Evolutionary conservation across 2,888 invertebrate genomes (phyloP).

Genomic region (Orgyia antiqua): DNA sequence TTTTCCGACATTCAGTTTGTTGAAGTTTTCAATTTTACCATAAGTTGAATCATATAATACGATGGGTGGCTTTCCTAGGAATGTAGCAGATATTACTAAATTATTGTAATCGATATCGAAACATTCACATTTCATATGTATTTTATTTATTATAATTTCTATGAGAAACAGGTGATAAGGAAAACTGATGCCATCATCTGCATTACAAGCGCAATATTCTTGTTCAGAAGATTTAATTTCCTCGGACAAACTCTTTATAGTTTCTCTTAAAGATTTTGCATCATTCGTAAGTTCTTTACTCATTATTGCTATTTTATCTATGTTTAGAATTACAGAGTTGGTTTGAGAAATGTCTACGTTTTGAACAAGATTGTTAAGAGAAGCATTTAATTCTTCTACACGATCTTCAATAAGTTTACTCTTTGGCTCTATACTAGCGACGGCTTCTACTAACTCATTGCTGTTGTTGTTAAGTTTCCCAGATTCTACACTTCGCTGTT

Average conservation of each 20-base stretch:
- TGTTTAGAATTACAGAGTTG: constrained; percentile 40
- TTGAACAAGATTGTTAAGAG: constrained; percentile 37
- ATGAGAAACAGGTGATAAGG: constrained; percentile 67
- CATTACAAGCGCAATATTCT: constrained; percentile 27
- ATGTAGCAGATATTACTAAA: constrained; percentile 58
- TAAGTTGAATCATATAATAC: constrained; percentile 57
- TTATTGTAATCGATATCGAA: constrained; percentile 64
- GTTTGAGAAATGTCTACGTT: constrained; percentile 28
- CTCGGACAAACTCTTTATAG: constrained; percentile 53
- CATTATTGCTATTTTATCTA: constrained; percentile 61
- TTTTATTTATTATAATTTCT: constrained; percentile 66
- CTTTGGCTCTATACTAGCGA: constrained; percentile 36
- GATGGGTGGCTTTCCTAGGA: constrained; percentile 62
- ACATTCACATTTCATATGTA: constrained; percentile 71
- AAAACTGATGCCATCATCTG: constrained; percentile 48
- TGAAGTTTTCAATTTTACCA: constrained; percentile 55
- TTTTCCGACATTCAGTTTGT: constrained; percentile 60
- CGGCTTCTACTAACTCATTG: constrained; percentile 23
- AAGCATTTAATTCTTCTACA: constrained; percentile 40
- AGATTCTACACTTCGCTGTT: constrained; percentile 2
- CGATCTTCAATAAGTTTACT: constrained; percentile 37
- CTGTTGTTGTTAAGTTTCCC: constrained; percentile 16
- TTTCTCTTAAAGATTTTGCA: constrained; percentile 58
- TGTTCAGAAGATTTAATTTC: constrained; percentile 56
- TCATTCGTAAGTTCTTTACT: constrained; percentile 59